Percentiles rank a stretch among this genome's conserved stretches.
phyloP scores from a whole-genome alignment of 1,140 invertebrate species.

The Musca vetustissima region DNA sequence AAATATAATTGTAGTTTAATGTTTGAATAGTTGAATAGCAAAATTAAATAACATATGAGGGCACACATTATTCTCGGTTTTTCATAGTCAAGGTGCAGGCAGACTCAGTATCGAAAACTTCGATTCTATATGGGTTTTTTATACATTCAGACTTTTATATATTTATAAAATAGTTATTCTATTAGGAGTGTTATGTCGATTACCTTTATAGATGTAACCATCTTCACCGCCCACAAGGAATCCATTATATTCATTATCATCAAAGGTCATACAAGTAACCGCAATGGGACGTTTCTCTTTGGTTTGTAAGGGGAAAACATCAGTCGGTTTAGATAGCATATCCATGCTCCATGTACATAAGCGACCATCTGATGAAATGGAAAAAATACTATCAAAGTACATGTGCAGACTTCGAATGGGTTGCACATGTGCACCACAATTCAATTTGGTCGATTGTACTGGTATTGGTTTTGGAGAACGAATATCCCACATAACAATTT shows the following conservation, averaged over 20 bases:
- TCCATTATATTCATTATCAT: constrained; percentile 93
- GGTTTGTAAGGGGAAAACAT: constrained; percentile 87
- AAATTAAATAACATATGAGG: no score
- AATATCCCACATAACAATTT: constrained; percentile 99
- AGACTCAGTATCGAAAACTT: no score
- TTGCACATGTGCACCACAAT: constrained; percentile 93
- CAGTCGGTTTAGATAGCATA: constrained; percentile 95
- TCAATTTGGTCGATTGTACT: constrained; percentile 93
- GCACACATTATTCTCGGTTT: no score
- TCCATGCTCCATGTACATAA: constrained; percentile 98
- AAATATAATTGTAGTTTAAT: no score
- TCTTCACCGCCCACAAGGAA: constrained; percentile 97
- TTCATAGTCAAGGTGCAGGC: no score
- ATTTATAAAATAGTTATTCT: no score
- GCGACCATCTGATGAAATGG: constrained; percentile 95
- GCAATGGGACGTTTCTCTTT: constrained; percentile 90
- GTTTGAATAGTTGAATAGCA: no score
- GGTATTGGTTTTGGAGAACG: constrained; percentile 95
- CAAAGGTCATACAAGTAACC: constrained; percentile 90
- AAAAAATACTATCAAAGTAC: constrained; percentile 96
- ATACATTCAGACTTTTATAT: no score
- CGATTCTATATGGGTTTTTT: no score
- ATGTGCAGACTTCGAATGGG: constrained; percentile 96
- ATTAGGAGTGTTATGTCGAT: no score
- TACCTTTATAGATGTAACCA: constrained; percentile 89